Conservation (phyloP, 2,113 vertebrate species). For the Epinephelus lanceolatus region DNA sequence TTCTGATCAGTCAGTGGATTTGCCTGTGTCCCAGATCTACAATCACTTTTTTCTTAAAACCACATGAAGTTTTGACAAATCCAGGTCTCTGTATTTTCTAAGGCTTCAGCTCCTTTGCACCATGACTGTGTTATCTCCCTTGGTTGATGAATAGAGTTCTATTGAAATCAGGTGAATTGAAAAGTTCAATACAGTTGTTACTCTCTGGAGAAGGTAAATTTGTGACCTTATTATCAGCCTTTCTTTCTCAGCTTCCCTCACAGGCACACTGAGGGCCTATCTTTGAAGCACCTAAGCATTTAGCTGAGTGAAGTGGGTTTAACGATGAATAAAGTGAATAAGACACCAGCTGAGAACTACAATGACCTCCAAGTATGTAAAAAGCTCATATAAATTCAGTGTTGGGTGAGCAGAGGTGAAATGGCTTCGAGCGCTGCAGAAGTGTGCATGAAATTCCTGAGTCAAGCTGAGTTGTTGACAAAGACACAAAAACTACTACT, state of each 20-base stretch:
- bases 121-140: not conserved
- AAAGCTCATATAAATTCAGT: slow-evolving; percentile 3
- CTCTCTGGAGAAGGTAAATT: not conserved
- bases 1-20: not conserved
- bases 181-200: not conserved
- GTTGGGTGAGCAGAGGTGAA: slow-evolving; percentile 4
- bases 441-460: not conserved
- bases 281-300: slow-evolving; percentile 24
- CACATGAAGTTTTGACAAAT: not conserved
- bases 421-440: not conserved
- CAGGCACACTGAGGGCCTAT: not conserved
- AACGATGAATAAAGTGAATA: slow-evolving; percentile 17
- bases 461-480: slow-evolving; percentile 27
- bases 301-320: not conserved
- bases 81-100: not conserved
- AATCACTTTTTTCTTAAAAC: not conserved
- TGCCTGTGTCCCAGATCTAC: not conserved
- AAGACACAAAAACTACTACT: not conserved
- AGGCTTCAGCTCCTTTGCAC: not conserved
- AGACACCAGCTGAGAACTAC: slow-evolving; percentile 4
- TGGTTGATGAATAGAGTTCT: not conserved
- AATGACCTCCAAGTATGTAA: slow-evolving; percentile 28
- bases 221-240: slow-evolving; percentile 11
- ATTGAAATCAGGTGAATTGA: slow-evolving; percentile 21
- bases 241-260: not conserved